Evolutionary conservation across 2,113 vertebrate species (phyloP).

Genomic region (Odocoileus virginianus): DNA sequence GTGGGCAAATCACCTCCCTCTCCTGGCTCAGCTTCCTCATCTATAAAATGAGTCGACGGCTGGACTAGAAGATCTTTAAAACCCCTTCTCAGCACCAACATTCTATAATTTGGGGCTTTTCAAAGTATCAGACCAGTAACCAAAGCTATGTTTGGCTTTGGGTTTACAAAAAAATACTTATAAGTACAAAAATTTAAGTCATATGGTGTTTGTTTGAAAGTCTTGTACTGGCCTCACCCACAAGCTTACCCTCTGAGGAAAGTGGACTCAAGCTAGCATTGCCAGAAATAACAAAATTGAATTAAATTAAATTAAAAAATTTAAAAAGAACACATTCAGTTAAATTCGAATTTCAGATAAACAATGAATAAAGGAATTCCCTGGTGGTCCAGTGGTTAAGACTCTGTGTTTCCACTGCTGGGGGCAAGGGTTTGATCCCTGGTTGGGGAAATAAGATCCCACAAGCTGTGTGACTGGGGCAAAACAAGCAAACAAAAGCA

Average conservation of each 20-base stretch:
- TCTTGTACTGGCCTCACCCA: not conserved
- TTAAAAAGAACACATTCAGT: not conserved
- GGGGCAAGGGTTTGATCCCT: not conserved
- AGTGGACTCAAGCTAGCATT: not conserved
- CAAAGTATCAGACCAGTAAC: conserved; percentile 7
- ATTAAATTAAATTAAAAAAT: not conserved
- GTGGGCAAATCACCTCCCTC: not conserved
- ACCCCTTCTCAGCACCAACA: not conserved
- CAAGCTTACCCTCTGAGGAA: not conserved
- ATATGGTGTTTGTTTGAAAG: not conserved
- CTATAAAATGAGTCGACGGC: not conserved
- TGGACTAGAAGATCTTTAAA: not conserved
- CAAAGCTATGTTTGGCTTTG: not conserved
- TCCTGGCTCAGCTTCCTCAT: not conserved
- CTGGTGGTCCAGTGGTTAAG: not conserved
- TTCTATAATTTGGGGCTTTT: conserved; percentile 8
- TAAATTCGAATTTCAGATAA: conserved; percentile 8
- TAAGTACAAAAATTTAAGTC: not conserved
- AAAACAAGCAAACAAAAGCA: not conserved
- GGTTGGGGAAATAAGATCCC: not conserved
- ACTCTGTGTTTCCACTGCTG: not conserved
- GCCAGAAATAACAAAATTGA: conserved; percentile 5
- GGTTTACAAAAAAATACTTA: not conserved
- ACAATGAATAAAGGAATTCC: not conserved
- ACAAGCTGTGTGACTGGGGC: not conserved